Conservation (phyloP, 2,797 vertebrate genomes). For the Tokudaia muenninki region DNA sequence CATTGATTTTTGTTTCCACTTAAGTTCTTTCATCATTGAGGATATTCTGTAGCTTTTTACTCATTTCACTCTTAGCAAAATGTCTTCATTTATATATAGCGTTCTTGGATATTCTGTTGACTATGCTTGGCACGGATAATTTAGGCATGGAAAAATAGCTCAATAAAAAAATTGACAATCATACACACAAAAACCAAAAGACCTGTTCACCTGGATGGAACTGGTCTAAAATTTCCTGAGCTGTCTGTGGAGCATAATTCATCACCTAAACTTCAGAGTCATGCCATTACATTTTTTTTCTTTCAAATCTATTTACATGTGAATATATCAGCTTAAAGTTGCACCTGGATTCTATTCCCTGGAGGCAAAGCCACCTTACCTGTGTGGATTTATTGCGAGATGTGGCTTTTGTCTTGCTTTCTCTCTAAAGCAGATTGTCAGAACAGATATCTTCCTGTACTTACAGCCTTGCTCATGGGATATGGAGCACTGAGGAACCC, state of each 20-base stretch:
- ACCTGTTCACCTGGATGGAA: background rate
- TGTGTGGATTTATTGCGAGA: background rate
- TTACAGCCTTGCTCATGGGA: background rate
- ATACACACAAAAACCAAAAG: background rate
- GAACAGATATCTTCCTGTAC: background rate
- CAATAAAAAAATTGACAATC: background rate
- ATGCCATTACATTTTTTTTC: conserved; percentile 27
- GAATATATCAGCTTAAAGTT: background rate
- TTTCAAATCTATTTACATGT: background rate
- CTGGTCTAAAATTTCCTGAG: background rate
- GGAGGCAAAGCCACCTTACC: background rate
- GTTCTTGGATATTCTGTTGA: background rate
- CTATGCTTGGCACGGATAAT: background rate
- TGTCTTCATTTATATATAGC: background rate
- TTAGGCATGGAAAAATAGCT: conserved; percentile 15
- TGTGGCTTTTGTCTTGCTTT: background rate
- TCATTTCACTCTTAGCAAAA: background rate
- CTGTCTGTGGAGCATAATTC: background rate
- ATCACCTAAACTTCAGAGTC: background rate
- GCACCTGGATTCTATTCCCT: background rate
- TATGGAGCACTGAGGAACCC: background rate
- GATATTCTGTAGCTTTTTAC: background rate
- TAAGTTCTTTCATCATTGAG: background rate
- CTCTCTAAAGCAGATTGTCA: background rate
- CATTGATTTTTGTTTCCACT: background rate